Evolutionary conservation across 2,888 invertebrate genomes (phyloP).

Genomic region (Heliconius sara): DNA sequence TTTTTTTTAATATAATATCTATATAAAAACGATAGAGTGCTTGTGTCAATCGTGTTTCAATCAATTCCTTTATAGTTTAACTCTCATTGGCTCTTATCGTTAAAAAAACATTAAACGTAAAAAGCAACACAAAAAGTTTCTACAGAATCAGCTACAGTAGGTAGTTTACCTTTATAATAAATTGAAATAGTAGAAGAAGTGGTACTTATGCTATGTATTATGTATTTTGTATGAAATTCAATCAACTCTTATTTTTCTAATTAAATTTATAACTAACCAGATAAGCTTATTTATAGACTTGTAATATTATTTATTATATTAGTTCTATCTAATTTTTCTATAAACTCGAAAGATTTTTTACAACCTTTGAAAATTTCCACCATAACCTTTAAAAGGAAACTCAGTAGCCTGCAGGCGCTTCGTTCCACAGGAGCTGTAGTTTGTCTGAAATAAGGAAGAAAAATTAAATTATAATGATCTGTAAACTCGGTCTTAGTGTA

Average conservation of each 20-base stretch:
- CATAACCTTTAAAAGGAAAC: conserved; percentile 38
- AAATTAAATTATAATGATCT: no score
- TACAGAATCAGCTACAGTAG: background rate
- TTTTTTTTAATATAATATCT: background rate
- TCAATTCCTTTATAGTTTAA: background rate
- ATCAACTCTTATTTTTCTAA: no score
- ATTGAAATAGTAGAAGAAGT: background rate
- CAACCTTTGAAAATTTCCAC: conserved; percentile 26
- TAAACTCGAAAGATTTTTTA: conserved; percentile 28
- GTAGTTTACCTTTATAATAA: background rate
- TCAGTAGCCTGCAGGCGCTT: conserved; percentile 27
- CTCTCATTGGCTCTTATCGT: background rate
- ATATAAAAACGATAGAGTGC: background rate
- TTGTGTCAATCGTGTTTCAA: background rate
- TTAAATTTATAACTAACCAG: no score
- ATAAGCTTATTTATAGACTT: background rate
- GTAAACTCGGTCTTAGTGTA: no score
- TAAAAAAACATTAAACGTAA: background rate
- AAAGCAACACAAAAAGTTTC: background rate
- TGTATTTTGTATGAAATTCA: no score
- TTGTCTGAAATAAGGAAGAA: no score
- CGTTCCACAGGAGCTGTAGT: no score
- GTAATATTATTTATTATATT: background rate
- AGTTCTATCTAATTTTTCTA: background rate
- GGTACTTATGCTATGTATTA: no score